phyloP scores from a whole-genome alignment of 2,113 vertebrate species.

The Leptocoma aspasia region DNA sequence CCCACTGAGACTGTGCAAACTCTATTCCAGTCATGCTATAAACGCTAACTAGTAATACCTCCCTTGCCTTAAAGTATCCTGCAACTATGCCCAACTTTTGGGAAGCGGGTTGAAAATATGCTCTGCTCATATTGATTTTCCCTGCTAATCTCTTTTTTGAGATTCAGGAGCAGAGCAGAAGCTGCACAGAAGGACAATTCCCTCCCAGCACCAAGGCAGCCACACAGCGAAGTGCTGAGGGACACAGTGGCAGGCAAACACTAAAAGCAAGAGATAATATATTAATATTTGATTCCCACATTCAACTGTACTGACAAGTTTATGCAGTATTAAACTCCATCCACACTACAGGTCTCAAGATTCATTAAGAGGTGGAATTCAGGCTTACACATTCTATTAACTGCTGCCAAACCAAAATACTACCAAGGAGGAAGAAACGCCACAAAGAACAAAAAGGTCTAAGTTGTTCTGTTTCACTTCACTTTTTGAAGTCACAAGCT shows the following conservation, averaged over 20 bases:
- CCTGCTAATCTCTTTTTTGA: not conserved
- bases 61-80: not conserved
- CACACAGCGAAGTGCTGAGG: not conserved
- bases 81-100: not conserved
- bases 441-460: not conserved
- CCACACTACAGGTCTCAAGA: not conserved
- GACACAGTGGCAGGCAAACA: not conserved
- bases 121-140: not conserved
- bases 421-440: not conserved
- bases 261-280: not conserved
- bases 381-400: not conserved
- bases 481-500: not conserved
- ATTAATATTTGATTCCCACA: not conserved
- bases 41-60: not conserved
- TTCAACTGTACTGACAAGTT: not conserved
- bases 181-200: not conserved
- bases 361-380: not conserved
- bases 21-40: not conserved
- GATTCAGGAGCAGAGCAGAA: not conserved
- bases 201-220: not conserved
- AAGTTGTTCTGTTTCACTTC: constrained; percentile 2
- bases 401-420: not conserved
- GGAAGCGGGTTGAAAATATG: not conserved
- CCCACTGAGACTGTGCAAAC: not conserved
- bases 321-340: not conserved